phyloP scores from a whole-genome alignment of 2,888 invertebrate species.

The Therioaphis trifolii region DNA sequence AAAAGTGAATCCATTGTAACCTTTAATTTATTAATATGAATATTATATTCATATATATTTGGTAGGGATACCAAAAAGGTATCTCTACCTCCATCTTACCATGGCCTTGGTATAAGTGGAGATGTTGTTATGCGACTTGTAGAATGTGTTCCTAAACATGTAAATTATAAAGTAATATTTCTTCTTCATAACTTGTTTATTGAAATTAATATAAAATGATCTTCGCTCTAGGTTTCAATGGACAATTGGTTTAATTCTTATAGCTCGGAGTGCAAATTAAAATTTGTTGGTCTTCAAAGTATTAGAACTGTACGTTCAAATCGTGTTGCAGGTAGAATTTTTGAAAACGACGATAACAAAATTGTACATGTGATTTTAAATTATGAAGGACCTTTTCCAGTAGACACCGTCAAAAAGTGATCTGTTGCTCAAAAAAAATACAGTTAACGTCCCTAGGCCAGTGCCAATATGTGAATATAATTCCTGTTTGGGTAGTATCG shows the following conservation, averaged over 20 bases:
- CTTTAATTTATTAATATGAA: too few species aligned
- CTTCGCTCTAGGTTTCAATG: slow-evolving; percentile 6
- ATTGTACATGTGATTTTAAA: slow-evolving; percentile 4
- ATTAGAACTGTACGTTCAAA: not conserved
- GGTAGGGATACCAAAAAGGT: too few species aligned
- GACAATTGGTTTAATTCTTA: slow-evolving; percentile 25
- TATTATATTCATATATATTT: too few species aligned
- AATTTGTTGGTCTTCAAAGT: not conserved
- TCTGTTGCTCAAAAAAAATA: slow-evolving; percentile 18
- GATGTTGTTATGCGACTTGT: not conserved
- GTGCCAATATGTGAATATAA: slow-evolving; percentile 8
- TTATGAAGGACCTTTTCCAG: not conserved
- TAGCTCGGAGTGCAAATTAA: not conserved
- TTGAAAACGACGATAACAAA: slow-evolving; percentile 8
- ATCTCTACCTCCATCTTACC: not conserved
- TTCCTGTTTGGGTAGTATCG: not conserved
- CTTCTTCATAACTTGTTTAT: not conserved
- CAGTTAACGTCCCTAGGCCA: slow-evolving; percentile 25
- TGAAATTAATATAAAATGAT: not conserved
- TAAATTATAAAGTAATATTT: slow-evolving; percentile 10
- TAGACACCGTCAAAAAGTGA: not conserved
- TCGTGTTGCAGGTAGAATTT: not conserved
- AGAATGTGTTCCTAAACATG: not conserved
- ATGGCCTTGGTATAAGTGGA: slow-evolving; percentile 8
- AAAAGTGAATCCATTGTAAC: too few species aligned